Evolutionary conservation across 2,888 invertebrate genomes (phyloP).

Genomic region (Drosophila monieri): DNA sequence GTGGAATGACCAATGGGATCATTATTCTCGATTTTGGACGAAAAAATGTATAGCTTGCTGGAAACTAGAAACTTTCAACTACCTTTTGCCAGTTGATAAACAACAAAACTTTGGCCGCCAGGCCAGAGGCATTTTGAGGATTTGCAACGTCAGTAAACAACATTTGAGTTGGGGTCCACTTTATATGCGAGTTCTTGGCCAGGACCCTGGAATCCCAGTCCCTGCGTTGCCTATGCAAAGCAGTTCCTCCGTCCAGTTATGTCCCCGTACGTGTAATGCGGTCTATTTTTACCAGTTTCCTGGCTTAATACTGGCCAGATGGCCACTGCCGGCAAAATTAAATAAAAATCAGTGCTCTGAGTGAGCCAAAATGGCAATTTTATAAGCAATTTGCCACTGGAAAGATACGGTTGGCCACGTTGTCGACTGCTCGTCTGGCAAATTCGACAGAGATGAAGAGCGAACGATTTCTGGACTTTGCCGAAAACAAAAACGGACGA

Average conservation of each 20-base stretch:
- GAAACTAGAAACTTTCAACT: conserved; percentile 32
- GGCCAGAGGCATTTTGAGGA: conserved; percentile 67
- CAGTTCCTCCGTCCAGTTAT: conserved; percentile 67
- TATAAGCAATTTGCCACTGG: conserved; percentile 79
- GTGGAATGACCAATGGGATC: conserved; percentile 71
- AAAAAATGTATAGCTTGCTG: background rate
- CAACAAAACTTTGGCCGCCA: conserved; percentile 64
- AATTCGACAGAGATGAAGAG: background rate
- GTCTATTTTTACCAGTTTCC: conserved; percentile 52
- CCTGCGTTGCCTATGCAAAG: conserved; percentile 57
- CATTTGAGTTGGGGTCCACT: conserved; percentile 60
- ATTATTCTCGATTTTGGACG: conserved; percentile 74
- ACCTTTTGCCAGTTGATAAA: conserved; percentile 67
- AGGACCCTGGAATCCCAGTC: conserved; percentile 26
- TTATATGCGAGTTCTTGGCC: conserved; percentile 60
- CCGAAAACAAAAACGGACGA: conserved; percentile 8
- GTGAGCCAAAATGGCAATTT: conserved; percentile 78
- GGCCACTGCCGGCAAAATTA: conserved; percentile 66
- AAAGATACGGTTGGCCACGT: conserved; percentile 21
- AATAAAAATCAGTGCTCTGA: conserved; percentile 75
- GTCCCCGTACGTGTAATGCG: conserved; percentile 63
- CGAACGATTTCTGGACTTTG: background rate
- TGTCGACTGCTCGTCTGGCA: background rate
- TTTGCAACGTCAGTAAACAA: conserved; percentile 75
- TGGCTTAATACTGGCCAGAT: background rate